Conservation (phyloP, 1,140 invertebrate species). For the Brachionus paranguensis region DNA sequence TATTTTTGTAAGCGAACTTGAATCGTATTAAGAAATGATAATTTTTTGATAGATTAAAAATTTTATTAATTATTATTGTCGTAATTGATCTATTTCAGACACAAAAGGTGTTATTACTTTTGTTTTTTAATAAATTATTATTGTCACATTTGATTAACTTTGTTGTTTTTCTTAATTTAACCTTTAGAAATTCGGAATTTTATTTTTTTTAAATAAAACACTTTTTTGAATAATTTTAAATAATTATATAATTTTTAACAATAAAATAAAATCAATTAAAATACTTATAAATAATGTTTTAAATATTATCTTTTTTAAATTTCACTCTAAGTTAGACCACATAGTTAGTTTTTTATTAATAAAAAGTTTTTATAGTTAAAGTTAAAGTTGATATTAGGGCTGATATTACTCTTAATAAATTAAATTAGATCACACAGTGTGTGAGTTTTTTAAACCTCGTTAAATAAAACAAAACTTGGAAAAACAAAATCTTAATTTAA, state of each 20-base stretch:
- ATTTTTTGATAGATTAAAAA: background rate
- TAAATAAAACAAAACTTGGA: too few relatives aligned
- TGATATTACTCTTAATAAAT: too few relatives aligned
- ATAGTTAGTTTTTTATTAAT: too few relatives aligned
- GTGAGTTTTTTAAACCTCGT: too few relatives aligned
- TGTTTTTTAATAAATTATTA: background rate
- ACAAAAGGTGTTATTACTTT: background rate
- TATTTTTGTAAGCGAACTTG: background rate
- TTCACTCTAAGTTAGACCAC: too few relatives aligned
- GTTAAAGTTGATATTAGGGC: too few relatives aligned
- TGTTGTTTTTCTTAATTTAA: background rate
- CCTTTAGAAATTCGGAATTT: background rate
- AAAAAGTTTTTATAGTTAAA: too few relatives aligned
- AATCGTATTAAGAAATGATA: background rate
- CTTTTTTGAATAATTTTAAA: background rate
- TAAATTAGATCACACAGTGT: too few relatives aligned
- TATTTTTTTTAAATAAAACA: constrained; percentile 7
- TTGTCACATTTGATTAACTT: background rate
- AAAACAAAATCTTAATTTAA: too few relatives aligned
- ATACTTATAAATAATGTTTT: too few relatives aligned
- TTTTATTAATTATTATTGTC: background rate
- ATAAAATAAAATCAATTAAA: background rate
- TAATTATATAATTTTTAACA: background rate
- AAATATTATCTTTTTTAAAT: too few relatives aligned
- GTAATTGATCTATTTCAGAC: background rate